Conservation (phyloP, 2,113 vertebrate genomes). For the Pitta sordida region DNA sequence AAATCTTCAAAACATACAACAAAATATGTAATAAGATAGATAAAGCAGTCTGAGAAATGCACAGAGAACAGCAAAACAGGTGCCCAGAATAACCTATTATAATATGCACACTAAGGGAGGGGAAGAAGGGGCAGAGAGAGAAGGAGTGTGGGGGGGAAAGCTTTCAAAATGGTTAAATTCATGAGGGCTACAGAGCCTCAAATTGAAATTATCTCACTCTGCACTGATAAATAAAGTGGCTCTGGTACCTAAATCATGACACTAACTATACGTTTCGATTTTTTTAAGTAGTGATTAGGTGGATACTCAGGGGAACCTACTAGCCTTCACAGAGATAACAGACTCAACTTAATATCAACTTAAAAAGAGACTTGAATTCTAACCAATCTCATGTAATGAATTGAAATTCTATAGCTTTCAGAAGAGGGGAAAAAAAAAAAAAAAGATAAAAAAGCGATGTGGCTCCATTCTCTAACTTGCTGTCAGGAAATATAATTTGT, state of each 20-base stretch:
- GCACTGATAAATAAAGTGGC: conserved; percentile 82
- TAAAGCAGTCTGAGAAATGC: conserved; percentile 28
- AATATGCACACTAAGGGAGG: background rate
- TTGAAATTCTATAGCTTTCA: conserved; percentile 91
- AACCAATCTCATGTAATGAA: conserved; percentile 91
- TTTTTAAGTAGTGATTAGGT: conserved; percentile 91
- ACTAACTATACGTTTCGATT: conserved; percentile 85
- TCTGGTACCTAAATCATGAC: conserved; percentile 84
- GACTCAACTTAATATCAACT: conserved; percentile 91
- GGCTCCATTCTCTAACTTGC: conserved; percentile 92
- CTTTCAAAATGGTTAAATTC: conserved; percentile 80
- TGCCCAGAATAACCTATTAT: conserved; percentile 63
- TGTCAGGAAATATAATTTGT: conserved; percentile 99
- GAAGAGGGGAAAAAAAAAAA: conserved; percentile 45
- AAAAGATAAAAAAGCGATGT: conserved; percentile 79
- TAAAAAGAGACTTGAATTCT: conserved; percentile 91
- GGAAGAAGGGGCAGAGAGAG: background rate
- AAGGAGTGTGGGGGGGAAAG: conserved; percentile 5
- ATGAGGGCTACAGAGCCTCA: conserved; percentile 78
- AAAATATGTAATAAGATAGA: background rate
- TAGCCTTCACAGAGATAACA: conserved; percentile 86
- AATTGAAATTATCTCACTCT: conserved; percentile 84
- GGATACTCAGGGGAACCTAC: conserved; percentile 84
- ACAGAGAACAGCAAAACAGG: conserved; percentile 21
- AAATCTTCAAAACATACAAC: conserved; percentile 5